Evolutionary conservation across 2,113 vertebrate species (phyloP).

Genomic region (Phasianus colchicus): DNA sequence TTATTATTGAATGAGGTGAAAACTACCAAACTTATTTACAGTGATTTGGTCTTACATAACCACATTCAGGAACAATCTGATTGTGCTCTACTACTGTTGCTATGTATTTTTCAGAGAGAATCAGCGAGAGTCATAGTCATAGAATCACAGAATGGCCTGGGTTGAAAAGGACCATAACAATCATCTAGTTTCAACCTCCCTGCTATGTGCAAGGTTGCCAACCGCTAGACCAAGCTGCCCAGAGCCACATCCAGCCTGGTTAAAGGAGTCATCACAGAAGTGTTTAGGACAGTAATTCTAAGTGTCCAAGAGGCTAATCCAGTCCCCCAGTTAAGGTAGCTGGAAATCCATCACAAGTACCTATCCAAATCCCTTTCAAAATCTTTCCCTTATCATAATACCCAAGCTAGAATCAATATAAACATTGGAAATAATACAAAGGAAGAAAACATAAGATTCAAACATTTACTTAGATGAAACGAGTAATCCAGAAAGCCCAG

Average conservation of each 20-base stretch:
- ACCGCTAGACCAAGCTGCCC: too few relatives aligned
- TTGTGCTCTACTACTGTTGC: not conserved
- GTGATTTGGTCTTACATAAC: not conserved
- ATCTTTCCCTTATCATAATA: not conserved
- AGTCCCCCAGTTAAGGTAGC: not conserved
- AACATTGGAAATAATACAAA: not conserved
- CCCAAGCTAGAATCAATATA: not conserved
- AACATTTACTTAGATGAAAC: not conserved
- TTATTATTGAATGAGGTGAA: not conserved
- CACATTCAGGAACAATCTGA: not conserved
- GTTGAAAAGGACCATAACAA: too few relatives aligned
- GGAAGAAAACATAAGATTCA: not conserved
- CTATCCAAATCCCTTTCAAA: not conserved
- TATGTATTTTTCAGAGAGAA: not conserved
- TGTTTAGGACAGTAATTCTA: not conserved
- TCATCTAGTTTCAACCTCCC: too few relatives aligned
- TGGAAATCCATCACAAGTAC: not conserved
- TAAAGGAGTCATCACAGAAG: not conserved
- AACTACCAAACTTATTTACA: not conserved
- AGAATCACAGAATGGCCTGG: too few relatives aligned
- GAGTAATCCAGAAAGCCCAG: not conserved
- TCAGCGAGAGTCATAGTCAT: not conserved
- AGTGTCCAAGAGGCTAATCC: not conserved
- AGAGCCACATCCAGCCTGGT: too few relatives aligned
- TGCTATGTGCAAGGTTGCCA: too few relatives aligned